A percentile compares a stretch with the other conserved stretches of the same genome.
phyloP scores from a whole-genome alignment of 2,888 invertebrate species.

The Lamellibrachia satsuma region DNA sequence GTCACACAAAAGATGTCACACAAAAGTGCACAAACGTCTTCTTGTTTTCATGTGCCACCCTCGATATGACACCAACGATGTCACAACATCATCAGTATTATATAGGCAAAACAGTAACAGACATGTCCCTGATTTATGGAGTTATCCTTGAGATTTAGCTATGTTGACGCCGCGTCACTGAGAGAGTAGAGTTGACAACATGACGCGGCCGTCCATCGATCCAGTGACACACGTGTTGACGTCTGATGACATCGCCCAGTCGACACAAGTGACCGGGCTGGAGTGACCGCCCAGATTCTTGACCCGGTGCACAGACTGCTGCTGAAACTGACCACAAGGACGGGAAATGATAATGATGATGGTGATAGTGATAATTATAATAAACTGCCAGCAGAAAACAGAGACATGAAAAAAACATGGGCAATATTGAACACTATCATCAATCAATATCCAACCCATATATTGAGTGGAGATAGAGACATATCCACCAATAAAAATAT shows the following conservation, averaged over 20 bases:
- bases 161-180: neutral
- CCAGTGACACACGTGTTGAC: conserved; percentile 72
- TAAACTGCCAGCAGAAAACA: neutral
- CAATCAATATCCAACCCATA: no score
- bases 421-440: no score
- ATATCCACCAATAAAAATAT: no score
- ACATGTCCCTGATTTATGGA: neutral
- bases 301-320: conserved; percentile 51
- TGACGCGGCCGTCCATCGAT: conserved; percentile 71
- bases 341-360: conserved; percentile 19
- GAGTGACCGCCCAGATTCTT: conserved; percentile 70
- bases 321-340: conserved; percentile 30
- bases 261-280: conserved; percentile 70
- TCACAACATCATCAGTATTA: neutral
- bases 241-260: conserved; percentile 72
- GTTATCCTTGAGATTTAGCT: neutral
- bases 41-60: no score
- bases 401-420: no score
- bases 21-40: no score
- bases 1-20: no score
- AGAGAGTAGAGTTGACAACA: conserved; percentile 70
- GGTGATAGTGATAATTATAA: neutral
- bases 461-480: no score
- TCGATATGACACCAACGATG: neutral
- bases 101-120: neutral